Conservation (phyloP, 2,113 vertebrate species). For the Eptesicus fuscus region DNA sequence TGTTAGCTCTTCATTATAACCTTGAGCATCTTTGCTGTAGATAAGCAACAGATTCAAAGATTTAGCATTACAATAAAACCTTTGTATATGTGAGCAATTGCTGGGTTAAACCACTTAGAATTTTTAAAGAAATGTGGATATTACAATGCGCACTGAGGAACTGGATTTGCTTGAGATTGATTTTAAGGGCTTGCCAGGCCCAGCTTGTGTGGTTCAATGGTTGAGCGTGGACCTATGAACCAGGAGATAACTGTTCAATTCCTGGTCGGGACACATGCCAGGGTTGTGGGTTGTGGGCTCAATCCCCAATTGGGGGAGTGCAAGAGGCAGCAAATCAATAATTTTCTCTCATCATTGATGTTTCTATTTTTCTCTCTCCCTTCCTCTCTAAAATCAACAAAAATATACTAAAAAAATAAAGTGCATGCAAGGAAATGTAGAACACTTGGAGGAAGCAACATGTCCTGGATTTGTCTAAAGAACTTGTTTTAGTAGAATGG, state of each 20-base stretch:
- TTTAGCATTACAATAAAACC: background rate
- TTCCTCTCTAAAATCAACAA: too few relatives aligned
- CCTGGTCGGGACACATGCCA: too few relatives aligned
- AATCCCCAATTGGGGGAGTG: too few relatives aligned
- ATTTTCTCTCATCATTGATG: too few relatives aligned
- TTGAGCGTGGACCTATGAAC: too few relatives aligned
- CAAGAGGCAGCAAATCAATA: too few relatives aligned
- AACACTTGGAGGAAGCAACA: background rate
- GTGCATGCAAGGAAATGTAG: background rate
- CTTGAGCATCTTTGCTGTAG: background rate
- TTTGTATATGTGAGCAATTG: slow-evolving; percentile 10
- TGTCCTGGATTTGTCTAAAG: background rate
- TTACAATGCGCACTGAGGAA: background rate
- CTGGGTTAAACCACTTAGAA: background rate
- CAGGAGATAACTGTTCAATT: too few relatives aligned
- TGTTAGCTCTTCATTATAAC: background rate
- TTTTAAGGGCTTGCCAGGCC: background rate
- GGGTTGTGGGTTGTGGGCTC: too few relatives aligned
- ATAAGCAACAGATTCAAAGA: background rate
- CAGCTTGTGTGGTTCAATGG: too few relatives aligned
- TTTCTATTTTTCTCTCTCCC: too few relatives aligned
- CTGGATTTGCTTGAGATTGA: background rate
- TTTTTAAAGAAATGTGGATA: background rate
- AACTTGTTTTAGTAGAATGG: background rate
- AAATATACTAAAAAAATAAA: background rate